Percentiles rank a stretch among this genome's conserved stretches.
Evolutionary conservation across 2,888 invertebrate species (phyloP).

Genomic region (Drosophila macrospina): DNA sequence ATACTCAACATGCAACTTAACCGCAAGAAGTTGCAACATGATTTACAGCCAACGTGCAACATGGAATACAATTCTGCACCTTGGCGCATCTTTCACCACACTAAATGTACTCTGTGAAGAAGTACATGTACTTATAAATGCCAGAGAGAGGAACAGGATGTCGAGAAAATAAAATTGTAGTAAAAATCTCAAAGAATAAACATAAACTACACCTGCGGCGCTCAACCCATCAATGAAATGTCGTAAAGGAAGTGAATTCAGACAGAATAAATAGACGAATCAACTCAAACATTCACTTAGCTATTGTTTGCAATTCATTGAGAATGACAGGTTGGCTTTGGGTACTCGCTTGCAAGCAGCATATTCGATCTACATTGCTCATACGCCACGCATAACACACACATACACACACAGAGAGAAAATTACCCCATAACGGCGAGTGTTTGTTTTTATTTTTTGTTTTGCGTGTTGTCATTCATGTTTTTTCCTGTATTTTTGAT

Average conservation of each 20-base stretch:
- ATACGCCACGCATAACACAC: slow-evolving; percentile 51
- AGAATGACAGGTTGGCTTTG: slow-evolving; percentile 3
- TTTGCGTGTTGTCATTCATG: slow-evolving; percentile 38
- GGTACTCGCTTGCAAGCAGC: not conserved
- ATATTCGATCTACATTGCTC: slow-evolving; percentile 35
- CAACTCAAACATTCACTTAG: slow-evolving; percentile 21
- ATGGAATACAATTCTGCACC: not conserved
- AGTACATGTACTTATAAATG: not conserved
- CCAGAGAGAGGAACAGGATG: slow-evolving; percentile 6
- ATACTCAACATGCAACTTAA: slow-evolving; percentile 2
- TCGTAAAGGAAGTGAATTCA: not conserved
- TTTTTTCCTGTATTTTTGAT: slow-evolving; percentile 32
- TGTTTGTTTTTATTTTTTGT: slow-evolving; percentile 38
- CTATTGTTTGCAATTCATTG: slow-evolving; percentile 21
- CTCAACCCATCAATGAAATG: not conserved
- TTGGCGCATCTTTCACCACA: not conserved
- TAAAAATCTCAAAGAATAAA: no score
- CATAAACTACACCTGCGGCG: not conserved
- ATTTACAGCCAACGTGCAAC: slow-evolving; percentile 18
- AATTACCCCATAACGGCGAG: slow-evolving; percentile 13
- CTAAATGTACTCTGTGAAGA: not conserved
- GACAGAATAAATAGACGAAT: slow-evolving; percentile 3
- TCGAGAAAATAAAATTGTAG: not conserved
- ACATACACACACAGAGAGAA: slow-evolving; percentile 2
- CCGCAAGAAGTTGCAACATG: slow-evolving; percentile 26